These are phyloP conservation scores for Lasioglossum pauxillum DNA, from an alignment of 2,888 invertebrate species.

Conservation along the genomic window DNA sequence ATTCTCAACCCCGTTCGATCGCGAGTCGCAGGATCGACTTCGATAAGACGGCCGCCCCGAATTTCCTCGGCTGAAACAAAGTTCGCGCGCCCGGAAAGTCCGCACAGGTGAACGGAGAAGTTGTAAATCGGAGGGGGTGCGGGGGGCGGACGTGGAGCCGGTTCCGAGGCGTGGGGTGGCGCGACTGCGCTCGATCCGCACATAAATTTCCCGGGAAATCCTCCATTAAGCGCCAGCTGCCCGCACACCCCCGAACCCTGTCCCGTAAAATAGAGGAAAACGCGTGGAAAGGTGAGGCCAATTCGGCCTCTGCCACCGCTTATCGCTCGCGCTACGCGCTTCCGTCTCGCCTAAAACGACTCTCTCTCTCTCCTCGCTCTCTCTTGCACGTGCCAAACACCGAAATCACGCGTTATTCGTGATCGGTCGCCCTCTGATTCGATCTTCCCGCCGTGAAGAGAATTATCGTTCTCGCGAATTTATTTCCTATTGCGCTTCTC, in stretches of 20 bases:
- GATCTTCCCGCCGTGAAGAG: neutral
- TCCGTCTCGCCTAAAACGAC: constrained; percentile 6
- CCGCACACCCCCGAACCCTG: constrained; percentile 53
- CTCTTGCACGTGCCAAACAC: neutral
- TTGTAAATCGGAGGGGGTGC: constrained; percentile 66
- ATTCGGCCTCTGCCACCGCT: constrained; percentile 58
- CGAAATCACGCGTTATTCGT: constrained; percentile 5
- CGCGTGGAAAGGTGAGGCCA: constrained; percentile 61
- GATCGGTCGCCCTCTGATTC: neutral
- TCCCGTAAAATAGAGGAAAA: constrained; percentile 60
- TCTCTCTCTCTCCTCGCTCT: neutral
- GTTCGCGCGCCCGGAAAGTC: constrained; percentile 53
- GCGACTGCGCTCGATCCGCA: constrained; percentile 69
- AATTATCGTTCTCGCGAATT: neutral
- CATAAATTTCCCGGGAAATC: constrained; percentile 75
- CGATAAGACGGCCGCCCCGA: constrained; percentile 29
- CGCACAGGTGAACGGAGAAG: constrained; percentile 63
- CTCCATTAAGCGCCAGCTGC: constrained; percentile 74
- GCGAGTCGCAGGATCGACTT: constrained; percentile 19
- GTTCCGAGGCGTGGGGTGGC: constrained; percentile 42
- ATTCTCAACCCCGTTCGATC: constrained; percentile 13
- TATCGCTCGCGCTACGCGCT: constrained; percentile 54
- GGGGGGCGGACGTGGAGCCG: neutral
- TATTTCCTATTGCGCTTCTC: neutral
- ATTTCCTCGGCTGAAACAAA: constrained; percentile 45